Conservation (phyloP, 2,797 vertebrate species). For the Chelon labrosus region DNA sequence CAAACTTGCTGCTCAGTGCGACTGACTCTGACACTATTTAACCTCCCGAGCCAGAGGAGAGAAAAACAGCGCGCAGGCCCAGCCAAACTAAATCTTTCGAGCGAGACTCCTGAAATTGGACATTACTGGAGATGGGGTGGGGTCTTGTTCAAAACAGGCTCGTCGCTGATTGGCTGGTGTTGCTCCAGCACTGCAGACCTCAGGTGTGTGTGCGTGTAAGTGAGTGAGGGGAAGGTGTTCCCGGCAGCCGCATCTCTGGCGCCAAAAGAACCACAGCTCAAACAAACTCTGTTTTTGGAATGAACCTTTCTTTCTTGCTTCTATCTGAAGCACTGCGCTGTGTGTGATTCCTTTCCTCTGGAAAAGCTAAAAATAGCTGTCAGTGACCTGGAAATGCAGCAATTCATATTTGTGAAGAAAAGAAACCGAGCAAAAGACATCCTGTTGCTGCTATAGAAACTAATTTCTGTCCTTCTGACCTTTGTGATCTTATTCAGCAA, state of each 20-base stretch:
- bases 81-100: conserved; percentile 74
- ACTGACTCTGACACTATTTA: conserved; percentile 72
- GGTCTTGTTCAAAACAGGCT: conserved; percentile 56
- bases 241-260: conserved; percentile 70
- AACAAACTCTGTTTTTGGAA: conserved; percentile 77
- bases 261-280: conserved; percentile 77
- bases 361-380: conserved; percentile 73
- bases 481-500: conserved; percentile 39
- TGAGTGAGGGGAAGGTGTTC: conserved; percentile 71
- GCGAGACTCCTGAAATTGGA: conserved; percentile 73
- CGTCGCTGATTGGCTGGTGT: conserved; percentile 64
- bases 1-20: conserved; percentile 59
- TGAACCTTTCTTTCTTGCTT: conserved; percentile 54
- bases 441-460: conserved; percentile 37
- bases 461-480: conserved; percentile 43
- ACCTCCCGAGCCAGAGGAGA: conserved; percentile 72
- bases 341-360: conserved; percentile 66
- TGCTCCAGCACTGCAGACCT: conserved; percentile 59
- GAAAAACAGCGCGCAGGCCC: conserved; percentile 61
- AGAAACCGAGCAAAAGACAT: conserved; percentile 45
- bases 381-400: conserved; percentile 73
- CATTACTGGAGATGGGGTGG: conserved; percentile 69
- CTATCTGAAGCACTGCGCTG: conserved; percentile 67
- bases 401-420: conserved; percentile 61
- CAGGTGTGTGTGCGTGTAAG: conserved; percentile 66